phyloP scores from a whole-genome alignment of 2,113 vertebrate genomes.

The Grammomys surdaster region DNA sequence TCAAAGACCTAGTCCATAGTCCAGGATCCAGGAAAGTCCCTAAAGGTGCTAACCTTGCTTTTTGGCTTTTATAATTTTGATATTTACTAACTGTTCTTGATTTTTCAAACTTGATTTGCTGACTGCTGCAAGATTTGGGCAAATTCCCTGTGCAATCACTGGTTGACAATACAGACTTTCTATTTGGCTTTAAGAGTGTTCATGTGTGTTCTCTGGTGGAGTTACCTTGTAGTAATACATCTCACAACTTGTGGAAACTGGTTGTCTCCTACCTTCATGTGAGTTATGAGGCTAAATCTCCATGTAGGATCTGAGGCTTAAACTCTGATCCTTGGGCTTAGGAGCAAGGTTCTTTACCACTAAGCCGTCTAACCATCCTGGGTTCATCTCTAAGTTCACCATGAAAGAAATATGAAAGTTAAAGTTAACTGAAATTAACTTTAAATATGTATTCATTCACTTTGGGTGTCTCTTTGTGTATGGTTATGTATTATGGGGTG shows the following conservation, averaged over 20 bases:
- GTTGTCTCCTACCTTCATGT: neutral
- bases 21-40: neutral
- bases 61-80: neutral
- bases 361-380: neutral
- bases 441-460: neutral
- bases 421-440: neutral
- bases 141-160: neutral
- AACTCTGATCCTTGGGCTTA: neutral
- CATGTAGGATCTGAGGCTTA: neutral
- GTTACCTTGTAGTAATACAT: neutral
- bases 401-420: neutral
- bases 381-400: neutral
- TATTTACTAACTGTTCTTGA: neutral
- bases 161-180: neutral
- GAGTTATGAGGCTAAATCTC: neutral
- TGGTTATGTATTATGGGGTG: neutral
- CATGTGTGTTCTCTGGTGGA: neutral
- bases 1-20: neutral
- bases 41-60: neutral
- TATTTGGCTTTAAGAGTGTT: neutral
- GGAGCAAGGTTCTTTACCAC: neutral
- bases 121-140: neutral
- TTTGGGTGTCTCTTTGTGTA: neutral
- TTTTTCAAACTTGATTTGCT: neutral
- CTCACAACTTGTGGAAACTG: neutral